Conservation (phyloP, 1,140 invertebrate species). For the Cydia fagiglandana region DNA sequence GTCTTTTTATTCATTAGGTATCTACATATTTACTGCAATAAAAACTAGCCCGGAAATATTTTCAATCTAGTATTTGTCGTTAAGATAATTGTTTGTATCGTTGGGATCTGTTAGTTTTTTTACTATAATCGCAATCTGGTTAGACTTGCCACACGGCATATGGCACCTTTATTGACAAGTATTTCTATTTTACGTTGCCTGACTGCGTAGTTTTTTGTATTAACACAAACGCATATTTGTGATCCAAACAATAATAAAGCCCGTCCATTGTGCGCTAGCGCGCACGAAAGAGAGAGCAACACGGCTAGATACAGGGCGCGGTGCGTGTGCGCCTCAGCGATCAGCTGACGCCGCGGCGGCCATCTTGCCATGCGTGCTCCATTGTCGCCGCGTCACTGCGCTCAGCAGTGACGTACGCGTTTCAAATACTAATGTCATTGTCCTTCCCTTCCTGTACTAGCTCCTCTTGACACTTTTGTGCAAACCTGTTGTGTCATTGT, state of each 20-base stretch:
- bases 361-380: slow-evolving; percentile 71
- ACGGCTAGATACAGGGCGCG: slow-evolving; percentile 48
- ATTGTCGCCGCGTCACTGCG: slow-evolving; percentile 71
- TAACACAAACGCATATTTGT: slow-evolving; percentile 43
- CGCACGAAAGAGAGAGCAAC: slow-evolving; percentile 66
- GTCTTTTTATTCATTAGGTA: too few species aligned
- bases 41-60: too few species aligned
- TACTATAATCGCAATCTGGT: too few species aligned
- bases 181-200: slow-evolving; percentile 1
- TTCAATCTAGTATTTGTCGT: too few species aligned
- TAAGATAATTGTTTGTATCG: too few species aligned
- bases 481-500: slow-evolving; percentile 39
- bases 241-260: slow-evolving; percentile 51
- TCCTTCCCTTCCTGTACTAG: slow-evolving; percentile 58
- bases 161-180: too few species aligned
- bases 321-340: slow-evolving; percentile 57
- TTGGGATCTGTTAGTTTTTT: too few species aligned
- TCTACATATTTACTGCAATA: too few species aligned
- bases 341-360: slow-evolving; percentile 75
- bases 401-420: slow-evolving; percentile 63
- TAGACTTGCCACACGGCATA: too few species aligned
- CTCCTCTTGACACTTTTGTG: slow-evolving; percentile 46
- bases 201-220: slow-evolving; percentile 8
- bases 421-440: slow-evolving; percentile 72
- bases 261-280: slow-evolving; percentile 53